Evolutionary conservation across 2,797 vertebrate genomes (phyloP).

Genomic region (Tapirus indicus): DNA sequence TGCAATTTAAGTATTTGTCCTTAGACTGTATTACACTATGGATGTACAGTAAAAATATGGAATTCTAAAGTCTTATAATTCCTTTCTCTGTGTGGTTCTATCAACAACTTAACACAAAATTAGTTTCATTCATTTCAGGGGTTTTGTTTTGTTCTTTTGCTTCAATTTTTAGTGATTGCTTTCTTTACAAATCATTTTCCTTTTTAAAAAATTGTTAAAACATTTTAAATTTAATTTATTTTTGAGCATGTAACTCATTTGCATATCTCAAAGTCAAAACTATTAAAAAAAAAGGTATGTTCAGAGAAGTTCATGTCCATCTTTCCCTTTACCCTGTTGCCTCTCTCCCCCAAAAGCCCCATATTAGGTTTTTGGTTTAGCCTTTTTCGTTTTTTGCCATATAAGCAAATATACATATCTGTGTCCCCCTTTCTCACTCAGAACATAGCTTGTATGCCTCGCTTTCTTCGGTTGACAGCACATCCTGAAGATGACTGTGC

Average conservation of each 20-base stretch:
- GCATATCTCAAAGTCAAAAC: neutral
- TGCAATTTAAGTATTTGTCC: neutral
- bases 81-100: neutral
- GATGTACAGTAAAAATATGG: neutral
- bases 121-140: neutral
- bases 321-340: neutral
- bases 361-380: neutral
- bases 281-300: neutral
- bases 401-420: neutral
- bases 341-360: neutral
- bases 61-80: neutral
- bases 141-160: neutral
- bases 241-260: neutral
- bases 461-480: fast-evolving
- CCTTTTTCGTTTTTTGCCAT: neutral
- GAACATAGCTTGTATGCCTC: fast-evolving
- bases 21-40: fast-evolving
- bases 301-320: neutral
- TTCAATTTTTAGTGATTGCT: neutral
- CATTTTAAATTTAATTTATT: neutral
- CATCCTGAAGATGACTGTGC: fast-evolving
- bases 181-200: neutral
- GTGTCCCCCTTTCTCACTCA: neutral
- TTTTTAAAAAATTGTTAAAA: neutral
- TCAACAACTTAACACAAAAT: neutral